A percentile compares a stretch with the other conserved stretches of the same genome.
Conservation (phyloP, 2,888 invertebrate genomes). For the Drosophila birchii region DNA sequence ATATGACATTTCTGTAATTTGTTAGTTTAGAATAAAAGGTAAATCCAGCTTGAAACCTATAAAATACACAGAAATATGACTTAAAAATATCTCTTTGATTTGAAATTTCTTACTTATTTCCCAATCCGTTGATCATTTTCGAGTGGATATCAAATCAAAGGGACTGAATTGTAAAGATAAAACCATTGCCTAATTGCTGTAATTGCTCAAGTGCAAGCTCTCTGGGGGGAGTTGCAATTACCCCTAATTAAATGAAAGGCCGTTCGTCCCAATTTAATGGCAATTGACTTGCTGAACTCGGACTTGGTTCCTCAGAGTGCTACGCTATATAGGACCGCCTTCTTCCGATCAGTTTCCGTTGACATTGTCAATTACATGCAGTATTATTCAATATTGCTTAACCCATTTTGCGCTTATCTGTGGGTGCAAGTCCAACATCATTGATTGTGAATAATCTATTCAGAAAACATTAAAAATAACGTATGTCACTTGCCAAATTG, state of each 20-base stretch:
- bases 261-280: conserved; percentile 28
- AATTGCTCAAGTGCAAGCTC: conserved; percentile 23
- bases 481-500: conserved; percentile 60
- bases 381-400: conserved; percentile 19
- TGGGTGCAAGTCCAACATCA: conserved; percentile 41
- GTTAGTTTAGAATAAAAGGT: not conserved
- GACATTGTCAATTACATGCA: conserved; percentile 37
- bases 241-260: conserved; percentile 28
- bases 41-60: not conserved
- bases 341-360: conserved; percentile 15
- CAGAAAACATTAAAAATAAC: conserved; percentile 38
- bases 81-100: not conserved
- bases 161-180: conserved; percentile 41
- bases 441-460: conserved; percentile 30
- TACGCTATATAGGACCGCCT: not conserved
- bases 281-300: conserved; percentile 45
- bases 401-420: conserved; percentile 36
- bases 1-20: no score
- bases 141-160: conserved; percentile 39
- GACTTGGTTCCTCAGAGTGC: conserved; percentile 2
- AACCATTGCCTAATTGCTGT: conserved; percentile 2
- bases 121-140: conserved; percentile 1
- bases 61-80: not conserved
- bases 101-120: not conserved
- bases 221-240: conserved; percentile 40